Base-by-base conservation (phyloP, 2,888 invertebrate species). In the Lymantria dispar region DNA sequence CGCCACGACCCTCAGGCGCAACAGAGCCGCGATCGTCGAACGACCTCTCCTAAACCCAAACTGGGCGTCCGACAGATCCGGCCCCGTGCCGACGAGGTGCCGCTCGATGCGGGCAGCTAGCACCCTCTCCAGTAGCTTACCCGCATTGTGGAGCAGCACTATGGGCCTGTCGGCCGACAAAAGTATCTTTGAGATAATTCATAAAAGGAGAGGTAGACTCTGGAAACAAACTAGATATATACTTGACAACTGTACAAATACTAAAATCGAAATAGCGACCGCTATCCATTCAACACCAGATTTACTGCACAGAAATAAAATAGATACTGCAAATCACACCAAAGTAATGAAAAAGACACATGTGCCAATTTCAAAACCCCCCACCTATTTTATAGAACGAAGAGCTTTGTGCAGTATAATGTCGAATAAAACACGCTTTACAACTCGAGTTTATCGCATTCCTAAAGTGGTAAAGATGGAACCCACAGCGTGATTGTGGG, bases 371-470 rank as follows among this genome's bases (percentile, higher is more conserved):
- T 22, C 40, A 30, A 11, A 22, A 22, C 40, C 41, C 47, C 22
- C 50, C 47, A 54, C 52, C 58, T 52, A 64, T 68, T 67, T 68
- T 55, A 62, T 52, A 50, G 54, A 64, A 62, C 45, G 60, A 66
- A 60, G 63, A 67, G 70, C 71, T 74, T 71, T 74, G 73, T 69
- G 73, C 60, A 58, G 56, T 68, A 65, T 62, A 76, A 71, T 59
- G 58, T 48, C 49, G 46, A 54, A 67, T 64, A 68, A 67, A 67
- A 54, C 52, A 57, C 60, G 63, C 68, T 80, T 81, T 76, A 80
- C 64, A 70, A 62, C 74, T 60, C 10, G 58, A 66, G 61, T 79
- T 80, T 78, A 80, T 72, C 57, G 64, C 64, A 58, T 62, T 62
- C 67, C 65, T 73, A 71, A 76, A 68, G 58, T 63, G 64, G 60